Conservation (phyloP, 2,888 invertebrate genomes). For the Meandrusa payeni region DNA sequence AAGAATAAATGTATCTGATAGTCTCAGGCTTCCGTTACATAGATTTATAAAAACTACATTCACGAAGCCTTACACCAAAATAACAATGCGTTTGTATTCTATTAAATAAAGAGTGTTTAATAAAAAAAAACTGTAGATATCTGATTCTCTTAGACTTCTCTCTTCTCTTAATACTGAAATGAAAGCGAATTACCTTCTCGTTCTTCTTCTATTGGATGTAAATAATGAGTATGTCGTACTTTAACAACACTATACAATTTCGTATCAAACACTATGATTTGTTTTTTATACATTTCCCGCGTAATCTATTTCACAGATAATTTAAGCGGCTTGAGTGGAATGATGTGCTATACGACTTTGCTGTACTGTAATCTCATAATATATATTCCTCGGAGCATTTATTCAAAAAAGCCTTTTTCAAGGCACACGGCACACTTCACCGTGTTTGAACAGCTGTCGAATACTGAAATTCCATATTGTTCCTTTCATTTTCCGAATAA, state of each 20-base stretch:
- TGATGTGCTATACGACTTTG: not conserved
- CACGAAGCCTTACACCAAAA: too few relatives aligned
- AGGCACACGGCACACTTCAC: slow-evolving; percentile 57
- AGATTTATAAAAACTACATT: too few relatives aligned
- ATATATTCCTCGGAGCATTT: slow-evolving; percentile 23
- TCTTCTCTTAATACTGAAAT: too few relatives aligned
- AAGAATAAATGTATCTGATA: too few relatives aligned
- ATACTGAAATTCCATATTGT: slow-evolving; percentile 45
- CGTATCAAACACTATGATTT: slow-evolving; percentile 54
- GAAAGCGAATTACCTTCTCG: slow-evolving; percentile 53
- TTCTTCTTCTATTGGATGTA: slow-evolving; percentile 65
- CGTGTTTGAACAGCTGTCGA: slow-evolving; percentile 61
- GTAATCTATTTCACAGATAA: not conserved
- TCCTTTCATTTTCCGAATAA: slow-evolving; percentile 29
- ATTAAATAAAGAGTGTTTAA: too few relatives aligned
- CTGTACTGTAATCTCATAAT: not conserved
- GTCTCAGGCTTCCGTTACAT: too few relatives aligned
- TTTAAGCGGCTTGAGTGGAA: not conserved
- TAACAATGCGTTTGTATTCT: too few relatives aligned
- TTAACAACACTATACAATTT: slow-evolving; percentile 60
- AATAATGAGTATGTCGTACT: slow-evolving; percentile 61
- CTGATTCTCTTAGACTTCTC: too few relatives aligned
- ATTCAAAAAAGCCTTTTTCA: slow-evolving; percentile 37
- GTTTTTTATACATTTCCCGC: slow-evolving; percentile 51
- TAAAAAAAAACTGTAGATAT: too few relatives aligned